phyloP scores from a whole-genome alignment of 1,140 invertebrate genomes.

The Neodiprion fabricii region DNA sequence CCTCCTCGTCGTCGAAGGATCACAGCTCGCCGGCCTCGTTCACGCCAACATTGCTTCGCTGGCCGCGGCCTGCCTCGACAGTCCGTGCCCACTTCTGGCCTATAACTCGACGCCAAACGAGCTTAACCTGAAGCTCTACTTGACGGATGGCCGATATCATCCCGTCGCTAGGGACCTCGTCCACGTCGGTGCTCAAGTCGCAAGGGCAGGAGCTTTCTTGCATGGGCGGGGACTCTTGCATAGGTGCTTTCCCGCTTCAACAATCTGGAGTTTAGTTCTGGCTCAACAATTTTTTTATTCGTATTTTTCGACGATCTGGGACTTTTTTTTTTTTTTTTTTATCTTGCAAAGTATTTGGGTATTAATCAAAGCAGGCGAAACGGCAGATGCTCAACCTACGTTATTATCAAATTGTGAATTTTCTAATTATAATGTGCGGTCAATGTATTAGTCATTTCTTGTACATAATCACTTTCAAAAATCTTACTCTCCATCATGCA shows the following conservation, averaged over 20 bases:
- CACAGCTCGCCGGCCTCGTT: slow-evolving; percentile 80
- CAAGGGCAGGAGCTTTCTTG: slow-evolving; percentile 86
- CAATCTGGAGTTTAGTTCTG: too few species aligned
- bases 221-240: slow-evolving; percentile 89
- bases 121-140: slow-evolving; percentile 88
- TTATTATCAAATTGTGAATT: too few species aligned
- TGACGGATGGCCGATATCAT: slow-evolving; percentile 66
- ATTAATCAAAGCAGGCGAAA: too few species aligned
- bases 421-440: too few species aligned
- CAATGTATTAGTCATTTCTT: too few species aligned
- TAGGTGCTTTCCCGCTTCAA: slow-evolving; percentile 47
- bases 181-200: slow-evolving; percentile 87
- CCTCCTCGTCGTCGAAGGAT: slow-evolving; percentile 82
- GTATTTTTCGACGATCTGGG: too few species aligned
- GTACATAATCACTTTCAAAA: too few species aligned
- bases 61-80: slow-evolving; percentile 80
- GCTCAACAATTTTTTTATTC: too few species aligned
- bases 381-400: too few species aligned
- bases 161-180: slow-evolving; percentile 86
- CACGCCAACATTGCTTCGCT: slow-evolving; percentile 86
- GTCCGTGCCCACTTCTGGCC: slow-evolving; percentile 76
- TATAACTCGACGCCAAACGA: slow-evolving; percentile 79
- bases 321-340: too few species aligned
- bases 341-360: too few species aligned
- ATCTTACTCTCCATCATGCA: too few species aligned